These are phyloP conservation scores for Ctenopoma kingsleyae DNA, from an alignment of 2,797 vertebrate genomes.

Conservation along the genomic window DNA sequence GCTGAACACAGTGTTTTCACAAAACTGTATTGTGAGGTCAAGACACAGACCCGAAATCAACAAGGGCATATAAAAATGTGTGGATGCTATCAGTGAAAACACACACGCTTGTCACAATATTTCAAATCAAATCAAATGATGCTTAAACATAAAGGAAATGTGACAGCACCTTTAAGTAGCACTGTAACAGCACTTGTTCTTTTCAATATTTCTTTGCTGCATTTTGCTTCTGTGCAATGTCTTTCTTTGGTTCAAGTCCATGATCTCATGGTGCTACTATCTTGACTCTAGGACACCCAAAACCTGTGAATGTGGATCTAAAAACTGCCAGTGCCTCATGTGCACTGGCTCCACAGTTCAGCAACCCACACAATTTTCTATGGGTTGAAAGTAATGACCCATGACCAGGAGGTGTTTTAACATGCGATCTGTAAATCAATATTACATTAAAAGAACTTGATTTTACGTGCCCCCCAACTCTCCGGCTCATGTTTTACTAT, in stretches of 20 bases:
- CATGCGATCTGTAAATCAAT: constrained; percentile 82
- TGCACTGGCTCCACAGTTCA: constrained; percentile 54
- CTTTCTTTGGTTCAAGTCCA: constrained; percentile 14
- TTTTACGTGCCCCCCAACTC: constrained; percentile 78
- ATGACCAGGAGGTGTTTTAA: constrained; percentile 72
- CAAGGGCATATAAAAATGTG: constrained; percentile 33
- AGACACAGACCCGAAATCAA: constrained; percentile 51
- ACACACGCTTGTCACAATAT: constrained; percentile 22
- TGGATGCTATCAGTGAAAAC: constrained; percentile 30
- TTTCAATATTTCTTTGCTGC: constrained; percentile 11
- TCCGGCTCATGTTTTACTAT: constrained; percentile 78
- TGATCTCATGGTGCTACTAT: constrained; percentile 61
- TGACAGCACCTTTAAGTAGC: not conserved
- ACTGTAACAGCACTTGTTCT: not conserved
- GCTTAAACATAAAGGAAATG: constrained; percentile 7
- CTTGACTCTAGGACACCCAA: constrained; percentile 77
- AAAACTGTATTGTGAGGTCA: constrained; percentile 51
- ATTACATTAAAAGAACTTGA: constrained; percentile 77
- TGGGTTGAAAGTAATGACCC: constrained; percentile 64
- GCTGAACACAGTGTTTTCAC: constrained; percentile 24
- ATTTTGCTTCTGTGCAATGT: constrained; percentile 9
- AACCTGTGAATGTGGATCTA: constrained; percentile 62
- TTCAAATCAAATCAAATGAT: not conserved
- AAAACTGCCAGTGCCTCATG: constrained; percentile 48
- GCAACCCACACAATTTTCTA: constrained; percentile 51